These are phyloP conservation scores for Hystrix cristata DNA, from an alignment of 2,113 vertebrate species.

Conservation along the genomic window DNA sequence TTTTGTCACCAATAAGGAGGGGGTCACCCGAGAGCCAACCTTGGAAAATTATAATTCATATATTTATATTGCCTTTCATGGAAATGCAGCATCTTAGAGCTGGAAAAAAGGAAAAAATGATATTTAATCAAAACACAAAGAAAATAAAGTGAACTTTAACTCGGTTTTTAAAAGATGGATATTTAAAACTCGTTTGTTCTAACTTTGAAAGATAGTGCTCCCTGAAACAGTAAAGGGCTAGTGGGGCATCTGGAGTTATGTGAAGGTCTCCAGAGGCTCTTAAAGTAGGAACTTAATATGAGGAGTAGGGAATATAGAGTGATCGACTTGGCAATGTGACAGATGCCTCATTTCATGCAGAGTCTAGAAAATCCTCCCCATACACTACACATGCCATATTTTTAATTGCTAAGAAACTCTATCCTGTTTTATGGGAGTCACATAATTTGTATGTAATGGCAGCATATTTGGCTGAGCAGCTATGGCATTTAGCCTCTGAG, in stretches of 20 bases:
- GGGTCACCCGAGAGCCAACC: background rate
- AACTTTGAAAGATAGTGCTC: conserved; percentile 51
- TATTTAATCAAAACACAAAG: background rate
- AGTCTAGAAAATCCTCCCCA: background rate
- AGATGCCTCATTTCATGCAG: conserved; percentile 41
- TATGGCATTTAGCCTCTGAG: conserved; percentile 47
- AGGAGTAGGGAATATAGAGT: conserved; percentile 17
- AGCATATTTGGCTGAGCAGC: conserved; percentile 37
- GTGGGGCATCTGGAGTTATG: background rate
- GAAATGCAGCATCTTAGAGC: background rate
- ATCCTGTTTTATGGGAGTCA: conserved; percentile 49
- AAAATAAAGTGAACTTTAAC: background rate
- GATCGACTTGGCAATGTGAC: background rate
- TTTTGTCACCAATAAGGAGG: background rate
- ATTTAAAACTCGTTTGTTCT: conserved; percentile 27
- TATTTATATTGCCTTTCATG: background rate
- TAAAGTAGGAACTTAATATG: conserved; percentile 54
- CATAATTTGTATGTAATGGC: conserved; percentile 31
- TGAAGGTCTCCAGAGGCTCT: background rate
- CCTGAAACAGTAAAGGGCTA: background rate
- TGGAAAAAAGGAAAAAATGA: background rate
- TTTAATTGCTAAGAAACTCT: conserved; percentile 60
- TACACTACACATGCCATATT: conserved; percentile 38
- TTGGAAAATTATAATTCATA: conserved; percentile 27
- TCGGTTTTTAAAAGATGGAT: background rate